Evolutionary conservation across 1,140 invertebrate genomes (phyloP).

Genomic region (Drosophila tsacasi): DNA sequence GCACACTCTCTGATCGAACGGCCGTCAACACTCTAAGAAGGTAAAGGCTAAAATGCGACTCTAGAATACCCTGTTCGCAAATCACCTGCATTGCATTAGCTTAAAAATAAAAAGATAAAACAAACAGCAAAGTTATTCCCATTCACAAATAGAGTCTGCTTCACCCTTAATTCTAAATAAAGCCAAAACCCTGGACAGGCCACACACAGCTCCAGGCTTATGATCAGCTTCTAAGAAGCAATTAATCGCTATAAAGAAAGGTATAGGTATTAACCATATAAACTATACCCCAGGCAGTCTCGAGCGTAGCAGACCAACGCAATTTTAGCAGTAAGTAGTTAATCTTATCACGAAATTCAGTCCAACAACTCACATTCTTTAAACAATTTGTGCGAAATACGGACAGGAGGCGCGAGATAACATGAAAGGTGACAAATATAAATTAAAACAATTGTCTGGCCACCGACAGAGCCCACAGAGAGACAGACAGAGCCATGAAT

Average conservation of each 20-base stretch:
- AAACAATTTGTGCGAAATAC: constrained; percentile 70
- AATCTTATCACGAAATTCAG: constrained; percentile 36
- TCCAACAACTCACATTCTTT: constrained; percentile 47
- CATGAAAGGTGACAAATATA: constrained; percentile 14
- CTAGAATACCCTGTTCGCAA: not conserved
- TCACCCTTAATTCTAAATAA: not conserved
- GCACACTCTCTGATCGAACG: constrained; percentile 5
- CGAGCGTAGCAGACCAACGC: constrained; percentile 7
- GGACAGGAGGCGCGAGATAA: constrained; percentile 22
- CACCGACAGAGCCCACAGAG: constrained; percentile 8
- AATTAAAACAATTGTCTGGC: constrained; percentile 29
- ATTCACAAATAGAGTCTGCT: not conserved
- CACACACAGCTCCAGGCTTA: not conserved
- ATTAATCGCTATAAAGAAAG: constrained; percentile 1
- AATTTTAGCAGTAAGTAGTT: constrained; percentile 26
- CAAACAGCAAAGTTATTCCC: not conserved
- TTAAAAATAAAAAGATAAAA: too few relatives aligned
- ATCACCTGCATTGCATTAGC: not conserved
- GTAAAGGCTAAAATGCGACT: not conserved
- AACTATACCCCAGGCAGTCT: constrained; percentile 8
- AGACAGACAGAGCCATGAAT: constrained; percentile 3
- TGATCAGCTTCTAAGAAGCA: not conserved
- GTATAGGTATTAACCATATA: constrained; percentile 1
- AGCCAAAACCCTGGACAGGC: not conserved
- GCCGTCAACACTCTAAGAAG: constrained; percentile 3